Evolutionary conservation across 1,140 invertebrate genomes (phyloP), one percentile per base, ranked within the genome.

Genomic region (Papilio glaucus): DNA sequence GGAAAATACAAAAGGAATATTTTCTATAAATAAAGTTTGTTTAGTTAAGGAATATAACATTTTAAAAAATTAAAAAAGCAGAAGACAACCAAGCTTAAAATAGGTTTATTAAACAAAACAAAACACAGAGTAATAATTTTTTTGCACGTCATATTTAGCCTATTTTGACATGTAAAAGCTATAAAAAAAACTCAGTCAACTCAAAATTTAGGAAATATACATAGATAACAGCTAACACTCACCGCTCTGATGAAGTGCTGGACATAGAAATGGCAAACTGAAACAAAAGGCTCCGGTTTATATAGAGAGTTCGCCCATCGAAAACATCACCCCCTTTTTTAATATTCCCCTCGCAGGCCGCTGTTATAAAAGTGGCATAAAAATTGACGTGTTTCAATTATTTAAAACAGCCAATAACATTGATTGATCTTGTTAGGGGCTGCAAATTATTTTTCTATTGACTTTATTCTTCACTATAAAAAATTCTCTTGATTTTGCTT

Each of bases 301-400:
- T 92, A 92, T 90, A 92, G 62, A 33, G 33, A 73, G 65, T 71
- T 65, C 73, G 72, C 73, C 77, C 75, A 70, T 41, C 74, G 62
- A 84, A 86, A 90, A 90, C 81, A 87, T 76, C 72, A 75, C 72
- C 85, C 85, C 87, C 86, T 84, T 85, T 73, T 87, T 91, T 92
- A 91, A 92, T 92, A 92, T 92, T 91, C 90, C 83, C 84, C 87
- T 84, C 85, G 82, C 79, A 77, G 70, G 69, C 67, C 85, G 76
- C 77, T 80, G 79, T 83, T 81, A 75, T 75, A 71, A 79, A 74
- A 73, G 42, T 76, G 77, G 72, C 71, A 78, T 79, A 71, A 81
- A 85, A 90, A 92, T 90, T 92, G 90, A 92, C 90, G 87, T 72
- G 89, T 89, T 90, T 89, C 89, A 89, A 90, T 89, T 90, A 88